Evolutionary conservation across 2,113 vertebrate species (phyloP).

Genomic region (Aythya baeri): DNA sequence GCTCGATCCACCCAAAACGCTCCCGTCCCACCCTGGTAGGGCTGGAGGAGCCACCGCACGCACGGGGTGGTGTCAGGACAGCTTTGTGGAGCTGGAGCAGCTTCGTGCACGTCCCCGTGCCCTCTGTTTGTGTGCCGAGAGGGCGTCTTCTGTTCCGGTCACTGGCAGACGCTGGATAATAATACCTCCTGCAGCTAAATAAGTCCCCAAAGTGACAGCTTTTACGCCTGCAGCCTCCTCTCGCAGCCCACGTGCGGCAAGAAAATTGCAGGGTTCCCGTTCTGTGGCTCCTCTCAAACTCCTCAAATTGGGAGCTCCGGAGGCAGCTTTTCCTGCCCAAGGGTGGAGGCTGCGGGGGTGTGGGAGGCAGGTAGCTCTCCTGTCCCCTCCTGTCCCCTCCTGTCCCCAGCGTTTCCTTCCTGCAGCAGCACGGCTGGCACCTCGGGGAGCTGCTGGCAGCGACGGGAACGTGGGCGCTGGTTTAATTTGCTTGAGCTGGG

Average conservation of each 20-base stretch:
- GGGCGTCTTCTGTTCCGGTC: not conserved
- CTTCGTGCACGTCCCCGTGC: fast-evolving
- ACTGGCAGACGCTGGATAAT: not conserved
- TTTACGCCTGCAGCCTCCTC: not conserved
- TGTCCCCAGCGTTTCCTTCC: not conserved
- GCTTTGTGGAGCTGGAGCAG: fast-evolving
- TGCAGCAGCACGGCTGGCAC: fast-evolving
- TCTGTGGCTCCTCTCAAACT: not conserved
- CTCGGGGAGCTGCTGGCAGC: fast-evolving
- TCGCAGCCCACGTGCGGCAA: not conserved
- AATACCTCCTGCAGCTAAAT: not conserved
- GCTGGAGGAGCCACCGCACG: not conserved
- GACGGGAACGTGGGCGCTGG: fast-evolving
- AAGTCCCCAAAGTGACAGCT: not conserved
- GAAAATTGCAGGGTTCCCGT: slow-evolving; percentile 24
- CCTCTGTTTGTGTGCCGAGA: not conserved
- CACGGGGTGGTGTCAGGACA: not conserved
- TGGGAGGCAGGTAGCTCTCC: not conserved
- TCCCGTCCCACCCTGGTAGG: not conserved
- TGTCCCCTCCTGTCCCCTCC: too few relatives aligned
- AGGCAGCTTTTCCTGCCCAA: not conserved
- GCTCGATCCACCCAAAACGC: not conserved
- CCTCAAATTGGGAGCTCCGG: not conserved
- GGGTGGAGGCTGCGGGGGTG: not conserved
- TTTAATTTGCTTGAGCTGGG: fast-evolving